Base-by-base conservation (phyloP, 1,140 invertebrate genomes). In the Diorhabda sublineata region DNA sequence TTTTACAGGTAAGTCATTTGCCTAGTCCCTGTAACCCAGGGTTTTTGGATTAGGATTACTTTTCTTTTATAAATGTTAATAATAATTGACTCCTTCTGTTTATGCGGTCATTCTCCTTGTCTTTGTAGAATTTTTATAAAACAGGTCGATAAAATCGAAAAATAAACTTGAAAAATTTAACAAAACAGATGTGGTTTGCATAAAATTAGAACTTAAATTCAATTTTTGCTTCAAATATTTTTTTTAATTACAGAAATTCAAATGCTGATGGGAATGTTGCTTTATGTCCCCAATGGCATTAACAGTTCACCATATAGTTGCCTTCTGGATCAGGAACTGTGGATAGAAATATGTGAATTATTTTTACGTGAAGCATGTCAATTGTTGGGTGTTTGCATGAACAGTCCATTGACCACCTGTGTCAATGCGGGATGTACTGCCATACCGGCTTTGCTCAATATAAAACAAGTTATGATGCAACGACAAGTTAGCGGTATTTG, bases 401-500 rank as follows among this genome's bases (percentile, higher is more conserved):
- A 97, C 77, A 80, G 80, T 73, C 85, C 87, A 64, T 80, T 89
- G 11, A 85, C 85, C n/a, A 86, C 86, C 57, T 87, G 85, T 73
- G 91, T 98, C 69, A 93, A 94, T 79, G 95, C 96, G 63, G 97
- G 97, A 65, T 96, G 94, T 77, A 91, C 90, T 59, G 95, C 97
- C 44, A 83, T 98, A 71, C 97, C 97, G 45, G 95, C 96, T 62
- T 84, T 99, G 68, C 85, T 98, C 45, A 98, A 97, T 82, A 93
- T 97, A 75, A 91, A 95, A 84, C 93, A 98, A 88, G 93, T 95
- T 0, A 98, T 99, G 95, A 90, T 93, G 80, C 94, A 98, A 69
- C 87, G 95, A 78, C 94, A 98, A 84, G 96, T 98, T 41, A 88
- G 92, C 26, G 92, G 92, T 68, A 96, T 98, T 71, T 98, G 96